phyloP scores from a whole-genome alignment of 1,140 invertebrate species.

The Prorops nasuta region DNA sequence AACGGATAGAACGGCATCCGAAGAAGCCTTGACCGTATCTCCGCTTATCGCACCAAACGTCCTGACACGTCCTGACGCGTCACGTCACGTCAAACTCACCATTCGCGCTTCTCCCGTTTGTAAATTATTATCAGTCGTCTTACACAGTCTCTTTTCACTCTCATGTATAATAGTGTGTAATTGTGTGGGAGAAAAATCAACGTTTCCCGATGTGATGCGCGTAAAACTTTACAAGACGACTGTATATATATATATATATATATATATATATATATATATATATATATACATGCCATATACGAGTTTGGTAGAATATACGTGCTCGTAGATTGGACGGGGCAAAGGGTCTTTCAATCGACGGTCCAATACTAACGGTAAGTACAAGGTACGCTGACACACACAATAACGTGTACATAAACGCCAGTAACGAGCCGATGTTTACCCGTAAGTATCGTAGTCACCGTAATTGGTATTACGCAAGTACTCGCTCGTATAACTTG shows the following conservation, averaged over 20 bases:
- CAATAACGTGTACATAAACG: conserved; percentile 21
- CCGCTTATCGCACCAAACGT: conserved; percentile 52
- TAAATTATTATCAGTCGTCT: too few relatives aligned
- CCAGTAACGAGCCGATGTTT: conserved; percentile 23
- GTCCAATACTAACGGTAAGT: conserved; percentile 14
- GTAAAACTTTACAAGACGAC: too few relatives aligned
- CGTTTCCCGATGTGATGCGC: too few relatives aligned
- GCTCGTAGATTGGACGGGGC: too few relatives aligned
- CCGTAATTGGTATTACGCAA: conserved; percentile 39
- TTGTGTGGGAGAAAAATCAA: too few relatives aligned
- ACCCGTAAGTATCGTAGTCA: conserved; percentile 17
- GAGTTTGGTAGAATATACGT: too few relatives aligned
- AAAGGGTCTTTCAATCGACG: conserved; percentile 6
- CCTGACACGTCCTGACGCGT: conserved; percentile 40
- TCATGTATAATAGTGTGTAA: too few relatives aligned
- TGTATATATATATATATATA: too few relatives aligned
- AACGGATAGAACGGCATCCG: conserved; percentile 51
- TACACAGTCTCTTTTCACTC: too few relatives aligned
- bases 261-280: too few relatives aligned
- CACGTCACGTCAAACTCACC: conserved; percentile 25
- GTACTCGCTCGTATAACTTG: conserved; percentile 22
- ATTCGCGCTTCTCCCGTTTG: too few relatives aligned
- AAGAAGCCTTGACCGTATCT: conserved; percentile 57
- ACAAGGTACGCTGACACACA: conserved; percentile 22
- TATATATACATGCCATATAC: too few relatives aligned